Evolutionary conservation across 2,113 vertebrate genomes (phyloP).

Genomic region (Pangasianodon hypophthalmus): DNA sequence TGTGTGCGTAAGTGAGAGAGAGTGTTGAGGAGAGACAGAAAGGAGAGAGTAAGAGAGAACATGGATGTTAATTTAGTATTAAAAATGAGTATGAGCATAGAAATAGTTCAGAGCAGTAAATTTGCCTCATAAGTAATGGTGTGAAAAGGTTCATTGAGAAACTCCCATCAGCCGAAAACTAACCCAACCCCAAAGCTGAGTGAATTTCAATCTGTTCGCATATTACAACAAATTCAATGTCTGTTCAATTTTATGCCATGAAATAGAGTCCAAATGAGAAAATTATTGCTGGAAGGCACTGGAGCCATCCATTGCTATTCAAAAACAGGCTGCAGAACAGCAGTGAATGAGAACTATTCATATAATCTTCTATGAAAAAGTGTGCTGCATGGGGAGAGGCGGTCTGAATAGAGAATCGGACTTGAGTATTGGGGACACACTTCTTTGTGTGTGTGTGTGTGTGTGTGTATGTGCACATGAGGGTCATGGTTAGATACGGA

Average conservation of each 20-base stretch:
- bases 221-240: conserved; percentile 38
- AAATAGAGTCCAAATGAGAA: conserved; percentile 39
- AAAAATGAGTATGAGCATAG: background rate
- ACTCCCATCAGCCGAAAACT: conserved; percentile 18
- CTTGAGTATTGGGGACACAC: background rate
- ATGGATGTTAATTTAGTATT: background rate
- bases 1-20: background rate
- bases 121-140: background rate
- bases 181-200: conserved; percentile 1
- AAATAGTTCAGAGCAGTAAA: background rate
- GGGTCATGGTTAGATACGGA: background rate
- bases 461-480: background rate
- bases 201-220: conserved; percentile 15
- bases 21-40: background rate
- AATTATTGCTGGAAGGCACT: conserved; percentile 11
- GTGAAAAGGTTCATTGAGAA: conserved; percentile 35
- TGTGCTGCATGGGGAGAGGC: background rate
- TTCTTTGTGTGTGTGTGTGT: background rate
- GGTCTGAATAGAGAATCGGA: conserved; percentile 4
- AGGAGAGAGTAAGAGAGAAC: background rate
- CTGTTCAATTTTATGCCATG: conserved; percentile 33
- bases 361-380: background rate
- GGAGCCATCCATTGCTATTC: conserved; percentile 6
- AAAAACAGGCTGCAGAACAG: background rate
- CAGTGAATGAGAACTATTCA: background rate